phyloP scores from a whole-genome alignment of 53 echinoderm and acorn worm species.

The Pentamera pediparva region DNA sequence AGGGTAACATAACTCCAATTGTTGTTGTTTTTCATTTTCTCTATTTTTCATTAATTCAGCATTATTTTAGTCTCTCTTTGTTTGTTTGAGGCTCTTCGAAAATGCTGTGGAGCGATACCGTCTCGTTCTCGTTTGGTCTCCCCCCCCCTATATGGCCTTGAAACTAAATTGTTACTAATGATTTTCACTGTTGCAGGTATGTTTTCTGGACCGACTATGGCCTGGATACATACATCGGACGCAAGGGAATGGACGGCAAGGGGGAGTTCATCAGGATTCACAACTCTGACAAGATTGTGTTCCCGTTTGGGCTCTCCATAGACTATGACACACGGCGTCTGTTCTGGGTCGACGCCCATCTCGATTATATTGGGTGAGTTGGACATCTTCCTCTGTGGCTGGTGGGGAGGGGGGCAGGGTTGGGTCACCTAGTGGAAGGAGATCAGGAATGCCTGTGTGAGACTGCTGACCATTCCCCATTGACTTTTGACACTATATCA shows the following conservation, averaged over 20 bases:
- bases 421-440: neutral
- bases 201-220: conserved; percentile 94
- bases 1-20: too few species aligned
- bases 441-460: neutral
- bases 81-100: neutral
- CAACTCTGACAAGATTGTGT: conserved; percentile 54
- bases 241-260: conserved; percentile 81
- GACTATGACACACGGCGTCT: conserved; percentile 61
- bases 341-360: conserved; percentile 91
- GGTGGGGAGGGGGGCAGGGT: neutral
- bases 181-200: neutral
- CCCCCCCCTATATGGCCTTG: too few species aligned
- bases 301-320: conserved; percentile 81
- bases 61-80: neutral
- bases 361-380: conserved; percentile 83
- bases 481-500: too few species aligned
- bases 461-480: too few species aligned
- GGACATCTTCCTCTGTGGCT: neutral
- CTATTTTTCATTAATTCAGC: too few species aligned
- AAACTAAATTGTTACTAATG: neutral
- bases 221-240: conserved; percentile 74
- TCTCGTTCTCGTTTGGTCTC: too few species aligned
- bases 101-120: too few species aligned
- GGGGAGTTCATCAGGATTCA: conserved; percentile 30
- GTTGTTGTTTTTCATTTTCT: too few species aligned